Evolutionary conservation across 2,113 vertebrate species (phyloP), one percentile per base, ranked within the genome.

Genomic region (Rhinolophus ferrumequinum): DNA sequence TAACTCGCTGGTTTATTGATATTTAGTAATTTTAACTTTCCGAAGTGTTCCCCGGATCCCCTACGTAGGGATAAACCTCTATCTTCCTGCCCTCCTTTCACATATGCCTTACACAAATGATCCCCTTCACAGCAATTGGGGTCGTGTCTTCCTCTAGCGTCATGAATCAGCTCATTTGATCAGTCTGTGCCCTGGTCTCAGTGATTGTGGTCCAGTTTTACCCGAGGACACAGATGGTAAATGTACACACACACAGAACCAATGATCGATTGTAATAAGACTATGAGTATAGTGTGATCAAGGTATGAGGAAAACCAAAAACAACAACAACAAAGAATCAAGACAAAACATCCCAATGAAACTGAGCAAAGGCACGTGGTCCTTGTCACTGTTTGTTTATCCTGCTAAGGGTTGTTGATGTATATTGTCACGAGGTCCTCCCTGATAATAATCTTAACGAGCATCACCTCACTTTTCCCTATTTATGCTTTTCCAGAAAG

Each of bases 71-170:
- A 19, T 6, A 41, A 54, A 38, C 2, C 33, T 2, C 2, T 9
- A 3, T 47, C n/a, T n/a, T n/a, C 4, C 2, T 16, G 33, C 6
- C 4, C 6, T 95, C 11, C 4, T 28, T 69, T 13, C 14, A 19
- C 18, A 21, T 3, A 38, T 3, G 6, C 38, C 1, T n/a, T 58
- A 1, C 22, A 10, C 6, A 2, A 22, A 19, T 26, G 5, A 28
- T 16, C 64, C 64, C 6, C 21, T 41, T 50, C 15, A 8, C 9
- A 52, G 10, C 13, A 24, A 0, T 0, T 0, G 10, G 18, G 26
- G 12, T 7, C 41, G 4, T 1, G 12, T n/a, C 6, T 24, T 62
- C n/a, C 8, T 60, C 38, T 19, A 70, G 24, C 1, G 13, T 19
- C 12, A 41, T 0, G 3, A 11, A 14, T 82, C 8, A 66, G 11